Evolutionary conservation across 64 coral and sea anemone genomes (phyloP), one percentile per base, ranked within the genome.

Genomic region (Platygyra sinensis): DNA sequence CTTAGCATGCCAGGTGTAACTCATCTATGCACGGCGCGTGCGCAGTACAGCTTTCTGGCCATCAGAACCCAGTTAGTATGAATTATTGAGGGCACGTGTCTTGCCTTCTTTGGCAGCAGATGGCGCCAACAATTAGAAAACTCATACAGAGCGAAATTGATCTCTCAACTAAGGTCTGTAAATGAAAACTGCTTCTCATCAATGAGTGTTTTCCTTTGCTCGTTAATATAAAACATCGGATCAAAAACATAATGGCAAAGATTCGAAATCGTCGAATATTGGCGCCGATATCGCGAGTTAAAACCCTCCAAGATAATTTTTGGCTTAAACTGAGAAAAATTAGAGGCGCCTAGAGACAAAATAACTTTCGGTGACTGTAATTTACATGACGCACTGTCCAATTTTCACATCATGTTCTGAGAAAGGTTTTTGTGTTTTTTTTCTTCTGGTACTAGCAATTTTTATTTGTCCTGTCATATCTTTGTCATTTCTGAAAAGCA

Each of bases 61-160:
- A 30, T 18, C 36, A 85, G 69, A 85, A 72, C 81, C 33, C 81
- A 85, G 81, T 63, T 51, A 85, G 36, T 71, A 50, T 85, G 81
- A 85, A 85, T 85, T 85, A 85, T 85, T 85, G 81, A 71, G 62
- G 81, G 81, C 81, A 85, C 81, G 81, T 85, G 78, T 50, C 65
- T 39, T 59, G 60, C 63, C 60, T 83, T 67, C 38, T 64, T 28
- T 15, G 36, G 42, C 33, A 29, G 81, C 81, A 85, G 81, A 85
- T 85, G 81, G 81, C 81, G 62, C 62, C 81, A 39, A 71, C 81
- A 85, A 85, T 72, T 85, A 72, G 24, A 85, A 85, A 85, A 85
- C 81, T 27, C 62, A 85, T 72, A 85, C 62, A 85, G 62, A 85
- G 36, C 31, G 63, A 85, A 85, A 85, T 72, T 85, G 81, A 85